These are phyloP conservation scores for Platyscapa corneri DNA, from an alignment of 1,140 invertebrate species.

Conservation along the genomic window DNA sequence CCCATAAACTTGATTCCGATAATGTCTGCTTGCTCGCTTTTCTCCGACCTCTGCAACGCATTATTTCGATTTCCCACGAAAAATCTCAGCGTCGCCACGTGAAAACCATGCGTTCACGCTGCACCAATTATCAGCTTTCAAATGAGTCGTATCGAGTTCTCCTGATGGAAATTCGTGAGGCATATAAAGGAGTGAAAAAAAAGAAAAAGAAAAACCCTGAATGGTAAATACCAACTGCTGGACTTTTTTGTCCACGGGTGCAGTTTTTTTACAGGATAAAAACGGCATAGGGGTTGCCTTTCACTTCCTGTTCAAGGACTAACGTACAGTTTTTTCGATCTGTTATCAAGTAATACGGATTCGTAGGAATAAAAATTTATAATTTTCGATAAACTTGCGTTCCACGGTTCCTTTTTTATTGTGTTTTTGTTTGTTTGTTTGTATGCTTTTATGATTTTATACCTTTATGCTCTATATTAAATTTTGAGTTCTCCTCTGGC, in stretches of 20 bases:
- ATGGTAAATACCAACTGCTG: slow-evolving; percentile 28
- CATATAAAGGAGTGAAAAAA: slow-evolving; percentile 17
- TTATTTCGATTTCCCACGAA: slow-evolving; percentile 14
- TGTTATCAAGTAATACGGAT: background rate
- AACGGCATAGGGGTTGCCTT: background rate
- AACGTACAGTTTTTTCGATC: too few species aligned
- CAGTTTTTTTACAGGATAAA: background rate
- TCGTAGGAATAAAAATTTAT: background rate
- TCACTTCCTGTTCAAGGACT: background rate
- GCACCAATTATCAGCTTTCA: slow-evolving; percentile 21
- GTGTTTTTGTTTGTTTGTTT: too few species aligned
- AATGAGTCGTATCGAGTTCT: slow-evolving; percentile 40
- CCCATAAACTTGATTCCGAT: slow-evolving; percentile 24
- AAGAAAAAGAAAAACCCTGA: slow-evolving; percentile 6
- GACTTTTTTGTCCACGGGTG: background rate
- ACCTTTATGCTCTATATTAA: too few species aligned
- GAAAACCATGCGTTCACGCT: slow-evolving; percentile 33
- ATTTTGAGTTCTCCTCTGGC: too few species aligned
- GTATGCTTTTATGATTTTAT: too few species aligned
- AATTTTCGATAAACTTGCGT: background rate
- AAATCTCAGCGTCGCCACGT: background rate
- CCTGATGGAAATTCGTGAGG: background rate
- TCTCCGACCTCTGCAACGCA: background rate
- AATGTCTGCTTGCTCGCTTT: background rate
- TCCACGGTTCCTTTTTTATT: background rate